A percentile compares a stretch with the other conserved stretches of the same genome.
These are phyloP conservation scores for Notolepis coatsorum DNA, from an alignment of 2,797 vertebrate species.

Conservation along the genomic window DNA sequence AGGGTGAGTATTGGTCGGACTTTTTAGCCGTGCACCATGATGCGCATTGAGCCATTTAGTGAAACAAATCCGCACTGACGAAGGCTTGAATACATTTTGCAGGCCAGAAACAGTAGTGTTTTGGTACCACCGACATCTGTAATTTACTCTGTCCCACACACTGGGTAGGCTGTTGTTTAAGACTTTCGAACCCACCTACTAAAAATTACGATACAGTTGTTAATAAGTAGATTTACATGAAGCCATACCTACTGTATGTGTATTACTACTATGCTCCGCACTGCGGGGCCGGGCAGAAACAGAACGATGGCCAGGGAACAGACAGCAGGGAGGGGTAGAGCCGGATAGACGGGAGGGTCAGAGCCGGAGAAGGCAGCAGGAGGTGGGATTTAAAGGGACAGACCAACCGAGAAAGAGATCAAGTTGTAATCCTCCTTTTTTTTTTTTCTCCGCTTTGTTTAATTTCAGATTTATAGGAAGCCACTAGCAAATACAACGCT, in stretches of 20 bases:
- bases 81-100: slow-evolving; percentile 65
- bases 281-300: slow-evolving; percentile 69
- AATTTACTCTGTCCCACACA: slow-evolving; percentile 3
- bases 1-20: slow-evolving; percentile 50
- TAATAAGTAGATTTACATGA: slow-evolving; percentile 11
- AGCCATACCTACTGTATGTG: slow-evolving; percentile 27
- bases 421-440: slow-evolving; percentile 40
- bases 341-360: slow-evolving; percentile 4
- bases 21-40: slow-evolving; percentile 4
- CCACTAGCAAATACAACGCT: slow-evolving; percentile 33
- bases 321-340: slow-evolving; percentile 34
- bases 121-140: slow-evolving; percentile 31
- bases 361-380: slow-evolving; percentile 9
- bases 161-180: slow-evolving; percentile 12
- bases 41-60: slow-evolving; percentile 21
- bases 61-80: slow-evolving; percentile 39
- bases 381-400: slow-evolving; percentile 74
- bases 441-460: slow-evolving; percentile 30
- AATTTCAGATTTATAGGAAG: slow-evolving; percentile 39
- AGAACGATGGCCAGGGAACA: slow-evolving; percentile 63
- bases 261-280: slow-evolving; percentile 59
- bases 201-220: slow-evolving; percentile 8
- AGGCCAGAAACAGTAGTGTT: slow-evolving; percentile 71
- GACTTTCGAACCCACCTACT: neutral
- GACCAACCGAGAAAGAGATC: slow-evolving; percentile 10